Percentiles rank a stretch among this genome's conserved stretches.
These are phyloP conservation scores for Perca fluviatilis DNA, from an alignment of 2,113 vertebrate genomes.

Conservation along the genomic window DNA sequence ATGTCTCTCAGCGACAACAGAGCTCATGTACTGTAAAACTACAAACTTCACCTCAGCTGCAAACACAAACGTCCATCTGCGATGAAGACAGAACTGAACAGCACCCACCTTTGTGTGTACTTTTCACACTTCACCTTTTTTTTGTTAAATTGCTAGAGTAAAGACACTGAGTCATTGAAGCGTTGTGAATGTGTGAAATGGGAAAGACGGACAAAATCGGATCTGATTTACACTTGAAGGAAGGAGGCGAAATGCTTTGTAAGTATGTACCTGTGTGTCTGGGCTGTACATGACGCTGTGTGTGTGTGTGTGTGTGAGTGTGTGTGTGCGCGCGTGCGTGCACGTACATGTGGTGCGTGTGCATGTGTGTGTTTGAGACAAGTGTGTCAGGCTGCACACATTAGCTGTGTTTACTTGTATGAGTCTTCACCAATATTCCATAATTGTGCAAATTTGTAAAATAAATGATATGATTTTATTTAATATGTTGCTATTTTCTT, in stretches of 20 bases:
- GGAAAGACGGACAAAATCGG: conserved; percentile 49
- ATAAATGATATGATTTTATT: conserved; percentile 85
- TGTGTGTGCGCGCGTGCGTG: conserved; percentile 21
- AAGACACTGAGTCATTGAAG: conserved; percentile 69
- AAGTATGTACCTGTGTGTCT: conserved; percentile 54
- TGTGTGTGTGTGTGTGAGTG: background rate
- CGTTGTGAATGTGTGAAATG: conserved; percentile 71
- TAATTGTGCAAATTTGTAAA: conserved; percentile 85
- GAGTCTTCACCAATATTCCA: conserved; percentile 79
- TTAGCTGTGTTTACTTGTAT: conserved; percentile 74
- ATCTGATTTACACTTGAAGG: conserved; percentile 70
- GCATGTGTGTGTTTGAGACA: conserved; percentile 29
- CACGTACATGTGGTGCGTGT: conserved; percentile 20
- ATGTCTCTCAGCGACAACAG: conserved; percentile 31
- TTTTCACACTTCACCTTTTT: conserved; percentile 70
- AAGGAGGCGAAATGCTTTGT: conserved; percentile 64
- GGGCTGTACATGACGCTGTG: conserved; percentile 47
- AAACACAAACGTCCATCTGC: conserved; percentile 50
- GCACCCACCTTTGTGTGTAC: conserved; percentile 59
- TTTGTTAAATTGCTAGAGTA: conserved; percentile 60
- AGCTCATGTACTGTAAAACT: conserved; percentile 35
- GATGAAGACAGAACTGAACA: conserved; percentile 25
- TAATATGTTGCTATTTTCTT: conserved; percentile 54
- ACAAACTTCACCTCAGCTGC: conserved; percentile 50
- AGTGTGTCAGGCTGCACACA: conserved; percentile 77